A percentile compares a stretch with the other conserved stretches of the same genome.
Evolutionary conservation across 1,140 invertebrate genomes (phyloP).

Genomic region (Atta cephalotes): DNA sequence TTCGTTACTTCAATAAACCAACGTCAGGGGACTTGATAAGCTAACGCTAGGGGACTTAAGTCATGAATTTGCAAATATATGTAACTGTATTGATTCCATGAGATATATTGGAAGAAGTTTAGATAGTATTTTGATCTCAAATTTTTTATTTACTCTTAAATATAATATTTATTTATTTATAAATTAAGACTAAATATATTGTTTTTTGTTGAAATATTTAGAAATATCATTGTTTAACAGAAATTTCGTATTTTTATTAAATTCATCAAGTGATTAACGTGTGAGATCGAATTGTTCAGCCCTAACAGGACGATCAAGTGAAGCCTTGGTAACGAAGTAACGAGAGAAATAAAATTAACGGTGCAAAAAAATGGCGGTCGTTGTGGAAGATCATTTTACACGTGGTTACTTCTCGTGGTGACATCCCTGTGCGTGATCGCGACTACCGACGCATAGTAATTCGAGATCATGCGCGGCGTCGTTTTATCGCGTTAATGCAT

Average conservation of each 20-base stretch:
- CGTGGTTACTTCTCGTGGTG: constrained; percentile 23
- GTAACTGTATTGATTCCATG: neutral
- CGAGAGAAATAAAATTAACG: constrained; percentile 59
- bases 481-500: constrained; percentile 71
- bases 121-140: neutral
- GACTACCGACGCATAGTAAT: constrained; percentile 70
- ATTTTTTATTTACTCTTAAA: neutral
- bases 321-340: constrained; percentile 25
- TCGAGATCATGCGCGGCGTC: constrained; percentile 57
- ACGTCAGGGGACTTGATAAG: neutral
- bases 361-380: constrained; percentile 51
- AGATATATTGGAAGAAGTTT: neutral
- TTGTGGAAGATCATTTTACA: constrained; percentile 59
- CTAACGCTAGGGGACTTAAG: neutral
- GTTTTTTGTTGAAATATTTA: neutral
- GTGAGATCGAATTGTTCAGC: constrained; percentile 21
- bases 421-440: constrained; percentile 50
- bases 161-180: neutral
- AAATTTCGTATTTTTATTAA: neutral
- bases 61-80: neutral
- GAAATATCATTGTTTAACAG: neutral
- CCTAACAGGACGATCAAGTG: constrained; percentile 36
- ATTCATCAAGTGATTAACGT: neutral
- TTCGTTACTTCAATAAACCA: neutral
- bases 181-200: neutral